phyloP scores from a whole-genome alignment of 1,140 invertebrate species.

The Zaprionus nigranus region DNA sequence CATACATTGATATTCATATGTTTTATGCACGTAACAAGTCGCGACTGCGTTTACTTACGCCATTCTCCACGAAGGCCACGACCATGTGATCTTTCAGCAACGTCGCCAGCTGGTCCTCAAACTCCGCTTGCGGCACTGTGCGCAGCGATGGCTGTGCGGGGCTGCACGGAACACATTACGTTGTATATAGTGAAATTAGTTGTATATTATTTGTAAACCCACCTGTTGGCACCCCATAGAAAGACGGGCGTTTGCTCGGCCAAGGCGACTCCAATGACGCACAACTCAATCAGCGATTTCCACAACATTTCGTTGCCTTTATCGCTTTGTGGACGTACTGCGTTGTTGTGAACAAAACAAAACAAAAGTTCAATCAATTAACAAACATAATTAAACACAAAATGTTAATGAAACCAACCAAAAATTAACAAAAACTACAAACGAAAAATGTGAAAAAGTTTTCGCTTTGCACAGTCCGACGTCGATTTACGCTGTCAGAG shows the following conservation, averaged over 20 bases:
- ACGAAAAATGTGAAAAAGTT: slow-evolving; percentile 69
- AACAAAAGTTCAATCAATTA: slow-evolving; percentile 49
- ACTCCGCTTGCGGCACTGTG: slow-evolving; percentile 68
- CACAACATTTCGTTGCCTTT: slow-evolving; percentile 65
- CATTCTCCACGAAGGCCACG: slow-evolving; percentile 78
- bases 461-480: slow-evolving; percentile 49
- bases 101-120: slow-evolving; percentile 53
- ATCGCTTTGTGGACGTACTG: slow-evolving; percentile 57
- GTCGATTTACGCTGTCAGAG: slow-evolving; percentile 54
- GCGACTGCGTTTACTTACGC: slow-evolving; percentile 58
- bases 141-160: slow-evolving; percentile 59
- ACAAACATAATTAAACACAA: slow-evolving; percentile 49
- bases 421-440: slow-evolving; percentile 78
- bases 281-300: slow-evolving; percentile 79
- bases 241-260: slow-evolving; percentile 80
- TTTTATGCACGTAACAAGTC: not conserved
- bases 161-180: slow-evolving; percentile 22
- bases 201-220: slow-evolving; percentile 31
- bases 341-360: slow-evolving; percentile 18
- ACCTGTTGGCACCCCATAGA: slow-evolving; percentile 81
- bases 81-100: slow-evolving; percentile 75
- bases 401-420: slow-evolving; percentile 59
- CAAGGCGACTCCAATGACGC: slow-evolving; percentile 77
- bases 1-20: not conserved
- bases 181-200: slow-evolving; percentile 17